Evolutionary conservation across 1,140 invertebrate species (phyloP), one percentile per base, ranked within the genome.

Genomic region (Heliconius nattereri): DNA sequence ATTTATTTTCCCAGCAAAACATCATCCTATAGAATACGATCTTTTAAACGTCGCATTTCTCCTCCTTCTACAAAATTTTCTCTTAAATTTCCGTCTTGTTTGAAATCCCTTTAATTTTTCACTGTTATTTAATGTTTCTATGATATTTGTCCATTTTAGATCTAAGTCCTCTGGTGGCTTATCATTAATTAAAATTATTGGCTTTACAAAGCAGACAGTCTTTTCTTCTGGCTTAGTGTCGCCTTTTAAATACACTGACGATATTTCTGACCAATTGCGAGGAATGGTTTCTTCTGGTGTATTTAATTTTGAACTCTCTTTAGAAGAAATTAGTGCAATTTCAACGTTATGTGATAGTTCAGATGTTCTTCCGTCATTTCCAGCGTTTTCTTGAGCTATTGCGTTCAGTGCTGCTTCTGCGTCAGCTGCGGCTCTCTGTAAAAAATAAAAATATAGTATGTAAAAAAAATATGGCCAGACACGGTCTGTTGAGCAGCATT

Each of bases 171-270:
- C 92, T 0, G 88, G 87, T 1, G 87, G 87, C 83, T 90, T 89
- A 57, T 92, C 91, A 72, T 94, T 94, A 11, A 94, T 81, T 84
- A 94, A 73, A 60, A 92, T 94, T 75, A 94, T 91, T n/a, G 92
- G 92, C 81, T 87, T 90, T n/a, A 86, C 83, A 26, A 92, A 85
- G 13, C 72, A 81, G 52, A 84, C 80, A 26, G 79, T 77, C 20
- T 79, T 80, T 85, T 89, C 11, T 73, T 88, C 85, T 52, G 82
- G 81, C 26, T 75, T 86, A 74, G 6, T 84, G n/a, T 86, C 84
- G 20, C 84, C 84, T 82, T 88, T 91, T 54, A 83, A 20, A 54
- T 85, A 83, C 0, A 83, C 80, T 49, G 88, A 75, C 1, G 88
- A 81, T 72, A 86, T 87, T 76, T 88, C 86, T 13, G 84, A 78